phyloP scores from a whole-genome alignment of 1,140 invertebrate species.

The Chlorops oryzae region DNA sequence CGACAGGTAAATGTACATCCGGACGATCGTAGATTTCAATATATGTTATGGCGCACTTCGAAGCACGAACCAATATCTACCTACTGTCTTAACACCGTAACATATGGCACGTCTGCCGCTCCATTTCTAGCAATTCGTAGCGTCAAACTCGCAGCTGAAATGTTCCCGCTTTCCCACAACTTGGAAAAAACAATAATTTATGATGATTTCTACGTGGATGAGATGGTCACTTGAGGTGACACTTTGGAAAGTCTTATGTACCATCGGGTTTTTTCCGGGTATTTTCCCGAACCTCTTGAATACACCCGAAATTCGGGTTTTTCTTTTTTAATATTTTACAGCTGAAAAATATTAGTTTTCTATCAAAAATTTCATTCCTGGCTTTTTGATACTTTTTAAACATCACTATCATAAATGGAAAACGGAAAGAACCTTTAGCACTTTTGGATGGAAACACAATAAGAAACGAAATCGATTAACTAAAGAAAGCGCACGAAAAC shows the following conservation, averaged over 20 bases:
- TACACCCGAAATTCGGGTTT: no score
- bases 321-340: no score
- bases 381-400: no score
- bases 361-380: no score
- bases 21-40: slow-evolving; percentile 39
- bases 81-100: slow-evolving; percentile 14
- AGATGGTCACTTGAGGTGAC: background rate
- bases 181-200: slow-evolving; percentile 23
- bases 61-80: slow-evolving; percentile 21
- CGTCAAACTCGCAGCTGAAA: slow-evolving; percentile 31
- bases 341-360: no score
- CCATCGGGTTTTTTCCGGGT: no score
- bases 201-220: slow-evolving; percentile 20
- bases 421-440: no score
- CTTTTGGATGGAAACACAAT: no score
- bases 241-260: background rate
- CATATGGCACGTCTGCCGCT: slow-evolving; percentile 10
- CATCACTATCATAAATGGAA: no score
- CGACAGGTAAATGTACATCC: slow-evolving; percentile 40
- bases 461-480: no score
- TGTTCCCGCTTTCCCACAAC: slow-evolving; percentile 22
- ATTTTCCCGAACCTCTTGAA: no score
- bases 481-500: no score
- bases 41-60: slow-evolving; percentile 46
- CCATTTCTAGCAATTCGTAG: slow-evolving; percentile 9